Conservation (phyloP, 1,140 invertebrate genomes). For the Drosophila sp. region DNA sequence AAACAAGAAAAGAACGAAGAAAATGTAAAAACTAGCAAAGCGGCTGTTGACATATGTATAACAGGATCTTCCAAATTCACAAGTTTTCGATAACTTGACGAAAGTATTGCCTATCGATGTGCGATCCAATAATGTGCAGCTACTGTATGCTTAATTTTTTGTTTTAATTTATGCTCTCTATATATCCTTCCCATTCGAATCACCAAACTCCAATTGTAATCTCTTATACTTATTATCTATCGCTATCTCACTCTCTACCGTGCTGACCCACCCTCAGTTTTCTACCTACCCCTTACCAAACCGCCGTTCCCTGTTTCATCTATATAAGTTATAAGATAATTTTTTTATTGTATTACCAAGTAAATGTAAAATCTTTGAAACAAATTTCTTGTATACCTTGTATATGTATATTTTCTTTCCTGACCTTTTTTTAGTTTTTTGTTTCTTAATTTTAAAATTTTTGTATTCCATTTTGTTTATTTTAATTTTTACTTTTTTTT, state of each 20-base stretch:
- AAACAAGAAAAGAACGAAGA: no score
- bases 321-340: conserved; percentile 75
- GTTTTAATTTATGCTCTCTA: conserved; percentile 28
- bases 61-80: no score
- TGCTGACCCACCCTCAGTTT: conserved; percentile 20
- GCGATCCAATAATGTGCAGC: neutral
- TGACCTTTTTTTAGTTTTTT: conserved; percentile 56
- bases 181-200: neutral
- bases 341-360: conserved; percentile 25
- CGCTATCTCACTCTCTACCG: conserved; percentile 40
- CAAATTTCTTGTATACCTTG: conserved; percentile 50
- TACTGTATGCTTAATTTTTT: conserved; percentile 23
- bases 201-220: conserved; percentile 10
- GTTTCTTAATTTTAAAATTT: conserved; percentile 55
- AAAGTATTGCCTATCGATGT: neutral
- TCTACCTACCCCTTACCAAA: conserved; percentile 24
- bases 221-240: conserved; percentile 17
- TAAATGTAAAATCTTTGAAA: conserved; percentile 26
- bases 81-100: no score
- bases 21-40: no score
- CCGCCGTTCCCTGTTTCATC: conserved; percentile 43
- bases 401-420: conserved; percentile 41
- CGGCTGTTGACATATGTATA: no score
- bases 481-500: conserved; percentile 38
- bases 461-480: conserved; percentile 48